Evolutionary conservation across 92 coral and sea anemone genomes (phyloP), one percentile per base, ranked within the genome.

Genomic region (Phenganax marumi): DNA sequence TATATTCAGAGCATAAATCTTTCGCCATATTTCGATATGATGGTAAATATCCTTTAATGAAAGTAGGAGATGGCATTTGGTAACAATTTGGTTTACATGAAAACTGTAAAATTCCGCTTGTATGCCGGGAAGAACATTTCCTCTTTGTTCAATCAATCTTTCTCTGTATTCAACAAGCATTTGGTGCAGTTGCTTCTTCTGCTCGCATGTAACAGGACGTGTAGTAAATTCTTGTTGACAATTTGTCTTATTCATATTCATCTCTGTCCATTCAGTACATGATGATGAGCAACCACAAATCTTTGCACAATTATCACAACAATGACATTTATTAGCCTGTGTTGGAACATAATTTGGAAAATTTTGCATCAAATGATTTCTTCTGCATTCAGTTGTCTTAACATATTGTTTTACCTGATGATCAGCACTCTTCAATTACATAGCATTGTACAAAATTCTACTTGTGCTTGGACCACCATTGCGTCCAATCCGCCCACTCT

Each of bases 371-470:
- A 56, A 56, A 14, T 14, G 17, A 21, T 56, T 2, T 56, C 63
- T 2, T 14, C 22, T 14, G 63, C 63, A 56, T 56, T 56, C n/a
- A 21, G 63, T 56, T 56, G 17, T 21, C 22, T 56, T 56, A 14
- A 56, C 22, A 7, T 56, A 56, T 14, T 56, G 17, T 21, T 8
- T 56, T 21, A 56, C 22, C 63, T 56, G 63, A 2, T 56, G 63
- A 56, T 56, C 22, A 14, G 63, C 63, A 14, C 63, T 21, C 22
- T 21, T 56, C 3, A 56, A 21, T 56, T 1, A 21, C 63, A 56
- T 56, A 14, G 63, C 63, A 56, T 56, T 56, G 63, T 56, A 56
- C 63, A 56, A 56, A 14, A 56, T 56, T 56, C 63, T 56, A 56
- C 63, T 56, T 56, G 22, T 56, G 22, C 63, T 56, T 14, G 63